phyloP scores from a whole-genome alignment of 2,797 vertebrate species.

The Acipenser transmontanus region DNA sequence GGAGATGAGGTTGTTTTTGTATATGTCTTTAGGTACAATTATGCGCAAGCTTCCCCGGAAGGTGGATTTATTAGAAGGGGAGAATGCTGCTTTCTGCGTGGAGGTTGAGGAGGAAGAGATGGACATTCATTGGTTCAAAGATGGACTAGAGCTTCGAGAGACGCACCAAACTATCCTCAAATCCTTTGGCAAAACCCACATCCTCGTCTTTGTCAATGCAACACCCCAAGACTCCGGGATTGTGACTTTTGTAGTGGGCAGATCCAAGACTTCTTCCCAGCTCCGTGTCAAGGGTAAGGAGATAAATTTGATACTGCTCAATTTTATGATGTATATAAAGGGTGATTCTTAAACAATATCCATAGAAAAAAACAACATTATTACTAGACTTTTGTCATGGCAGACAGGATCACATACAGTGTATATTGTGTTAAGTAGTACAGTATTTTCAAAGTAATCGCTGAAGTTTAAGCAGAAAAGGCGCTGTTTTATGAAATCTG shows the following conservation, averaged over 20 bases:
- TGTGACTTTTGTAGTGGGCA: conserved; percentile 77
- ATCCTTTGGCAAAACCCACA: conserved; percentile 87
- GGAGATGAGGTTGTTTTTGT: too few relatives aligned
- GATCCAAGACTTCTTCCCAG: conserved; percentile 85
- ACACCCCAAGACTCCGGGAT: conserved; percentile 82
- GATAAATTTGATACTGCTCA: not conserved
- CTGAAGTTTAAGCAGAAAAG: too few relatives aligned
- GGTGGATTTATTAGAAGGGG: conserved; percentile 88
- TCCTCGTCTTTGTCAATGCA: conserved; percentile 89
- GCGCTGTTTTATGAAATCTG: too few relatives aligned
- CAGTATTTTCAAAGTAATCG: too few relatives aligned
- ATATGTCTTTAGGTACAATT: conserved; percentile 68
- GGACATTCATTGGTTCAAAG: conserved; percentile 82
- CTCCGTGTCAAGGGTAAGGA: conserved; percentile 86
- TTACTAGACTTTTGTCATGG: too few relatives aligned
- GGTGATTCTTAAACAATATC: too few relatives aligned
- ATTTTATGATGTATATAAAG: too few relatives aligned
- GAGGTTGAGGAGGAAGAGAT: conserved; percentile 82
- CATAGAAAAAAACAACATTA: too few relatives aligned
- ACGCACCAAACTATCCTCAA: conserved; percentile 78
- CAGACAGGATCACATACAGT: too few relatives aligned
- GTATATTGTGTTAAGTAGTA: too few relatives aligned
- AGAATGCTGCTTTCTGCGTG: conserved; percentile 91
- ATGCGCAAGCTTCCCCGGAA: conserved; percentile 85
- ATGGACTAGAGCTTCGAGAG: conserved; percentile 74